Evolutionary conservation across 2,113 vertebrate genomes (phyloP), one percentile per base, ranked within the genome.

Genomic region (Nycticryphes semicollaris): DNA sequence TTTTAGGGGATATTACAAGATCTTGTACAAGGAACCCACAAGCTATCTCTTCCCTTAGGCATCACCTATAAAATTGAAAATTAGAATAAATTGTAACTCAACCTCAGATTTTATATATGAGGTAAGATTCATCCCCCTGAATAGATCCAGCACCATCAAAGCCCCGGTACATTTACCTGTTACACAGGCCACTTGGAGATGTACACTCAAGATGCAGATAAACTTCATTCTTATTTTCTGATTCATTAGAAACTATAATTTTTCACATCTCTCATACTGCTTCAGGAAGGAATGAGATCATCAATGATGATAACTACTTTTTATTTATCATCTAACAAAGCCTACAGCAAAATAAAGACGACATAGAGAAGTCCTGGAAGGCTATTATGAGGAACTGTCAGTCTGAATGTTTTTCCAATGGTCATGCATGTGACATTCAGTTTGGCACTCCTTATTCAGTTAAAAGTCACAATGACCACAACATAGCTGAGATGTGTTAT

Each of bases 21-120:
- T 43, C 51, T n/a, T 30, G 10, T 4, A 1, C 27, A 6, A 6
- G 12, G 9, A 70, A 23, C 13, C 4, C 3, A 1, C 12, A 12
- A 25, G 43, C 22, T 35, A 5, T 20, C 39, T 73, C 16, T 12
- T 84, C 39, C 39, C 25, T 74, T 57, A 37, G 27, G 33, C 45
- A 50, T 22, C 48, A 30, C 33, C 45, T 50, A 47, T 7, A 41
- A n/a, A 83, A 24, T 1, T 84, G 39, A 48, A 83, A 76, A 76
- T 57, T 4, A 20, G n/a, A 57, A 35, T 33, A 35, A 67, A 57
- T 7, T 39, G 19, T 33, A 24, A 39, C 4, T 60, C 62, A 51
- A 13, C 8, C 6, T 43, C 10, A 3, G 33, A 14, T 51, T 91
- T 74, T 72, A 17, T 21, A 28, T 9, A 62, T 2, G 23, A 13